phyloP scores from a whole-genome alignment of 2,797 vertebrate species.

The Rhabdophis nuchalis region DNA sequence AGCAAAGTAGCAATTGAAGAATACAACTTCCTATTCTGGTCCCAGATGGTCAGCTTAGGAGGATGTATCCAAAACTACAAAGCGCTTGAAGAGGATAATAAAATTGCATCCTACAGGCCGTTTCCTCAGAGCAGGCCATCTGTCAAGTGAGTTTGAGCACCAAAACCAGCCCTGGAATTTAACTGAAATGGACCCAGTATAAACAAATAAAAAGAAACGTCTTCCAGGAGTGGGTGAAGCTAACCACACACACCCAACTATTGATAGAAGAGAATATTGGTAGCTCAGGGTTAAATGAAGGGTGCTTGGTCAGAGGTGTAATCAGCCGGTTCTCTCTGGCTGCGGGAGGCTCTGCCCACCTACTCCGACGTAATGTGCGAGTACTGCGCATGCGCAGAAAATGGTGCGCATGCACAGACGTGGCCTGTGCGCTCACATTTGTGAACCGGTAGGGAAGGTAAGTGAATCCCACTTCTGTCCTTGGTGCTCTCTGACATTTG shows the following conservation, averaged over 20 bases:
- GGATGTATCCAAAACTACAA: neutral
- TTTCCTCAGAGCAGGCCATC: neutral
- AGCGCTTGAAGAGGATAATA: neutral
- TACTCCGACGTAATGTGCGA: too few species aligned
- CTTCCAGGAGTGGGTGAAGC: neutral
- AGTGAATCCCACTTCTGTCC: too few species aligned
- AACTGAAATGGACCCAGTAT: neutral
- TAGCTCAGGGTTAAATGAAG: neutral
- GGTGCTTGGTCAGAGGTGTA: too few species aligned
- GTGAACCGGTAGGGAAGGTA: too few species aligned
- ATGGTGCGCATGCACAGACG: too few species aligned
- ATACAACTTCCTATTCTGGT: neutral
- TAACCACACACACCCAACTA: neutral
- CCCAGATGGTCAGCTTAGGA: neutral
- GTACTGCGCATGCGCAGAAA: too few species aligned
- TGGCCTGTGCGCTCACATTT: too few species aligned
- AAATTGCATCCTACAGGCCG: neutral
- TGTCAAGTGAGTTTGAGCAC: neutral
- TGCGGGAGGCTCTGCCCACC: too few species aligned
- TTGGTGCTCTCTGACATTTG: too few species aligned
- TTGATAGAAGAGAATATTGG: too few species aligned
- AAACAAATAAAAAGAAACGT: neutral
- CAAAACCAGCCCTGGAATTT: neutral
- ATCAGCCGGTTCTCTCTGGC: too few species aligned
- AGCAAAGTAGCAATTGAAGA: neutral